Evolutionary conservation across 1,140 invertebrate species (phyloP).

Genomic region (Batillaria attramentaria): DNA sequence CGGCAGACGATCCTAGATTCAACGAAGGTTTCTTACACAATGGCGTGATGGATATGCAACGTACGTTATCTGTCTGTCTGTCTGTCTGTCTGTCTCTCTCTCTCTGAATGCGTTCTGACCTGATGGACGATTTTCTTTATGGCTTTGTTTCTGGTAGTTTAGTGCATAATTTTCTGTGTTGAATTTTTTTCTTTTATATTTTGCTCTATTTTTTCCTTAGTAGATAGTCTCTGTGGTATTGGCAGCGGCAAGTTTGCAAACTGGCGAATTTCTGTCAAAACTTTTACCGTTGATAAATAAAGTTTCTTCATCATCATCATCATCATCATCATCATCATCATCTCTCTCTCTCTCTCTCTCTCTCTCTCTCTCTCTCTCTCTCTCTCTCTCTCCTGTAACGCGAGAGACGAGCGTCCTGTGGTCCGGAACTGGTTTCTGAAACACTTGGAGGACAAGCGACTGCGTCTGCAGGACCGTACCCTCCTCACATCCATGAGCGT

Average conservation of each 20-base stretch:
- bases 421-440: too few relatives aligned
- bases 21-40: not conserved
- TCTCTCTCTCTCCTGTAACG: not conserved
- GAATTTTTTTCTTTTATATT: not conserved
- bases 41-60: not conserved
- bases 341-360: slow-evolving; percentile 2
- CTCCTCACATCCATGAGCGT: too few relatives aligned
- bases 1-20: slow-evolving; percentile 1
- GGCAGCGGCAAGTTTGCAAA: not conserved
- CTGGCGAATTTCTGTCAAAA: not conserved
- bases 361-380: not conserved
- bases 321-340: not conserved
- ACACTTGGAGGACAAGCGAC: too few relatives aligned
- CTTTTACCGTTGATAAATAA: not conserved
- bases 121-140: not conserved
- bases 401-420: too few relatives aligned
- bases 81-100: not conserved
- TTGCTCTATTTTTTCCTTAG: not conserved
- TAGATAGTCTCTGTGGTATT: not conserved
- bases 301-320: not conserved
- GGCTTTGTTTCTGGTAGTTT: not conserved
- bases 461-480: too few relatives aligned
- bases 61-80: slow-evolving; percentile 30
- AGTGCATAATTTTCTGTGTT: not conserved
- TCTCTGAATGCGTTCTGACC: too few relatives aligned